Evolutionary conservation across 2,113 vertebrate genomes (phyloP).

Genomic region (Poicephalus meyeri): DNA sequence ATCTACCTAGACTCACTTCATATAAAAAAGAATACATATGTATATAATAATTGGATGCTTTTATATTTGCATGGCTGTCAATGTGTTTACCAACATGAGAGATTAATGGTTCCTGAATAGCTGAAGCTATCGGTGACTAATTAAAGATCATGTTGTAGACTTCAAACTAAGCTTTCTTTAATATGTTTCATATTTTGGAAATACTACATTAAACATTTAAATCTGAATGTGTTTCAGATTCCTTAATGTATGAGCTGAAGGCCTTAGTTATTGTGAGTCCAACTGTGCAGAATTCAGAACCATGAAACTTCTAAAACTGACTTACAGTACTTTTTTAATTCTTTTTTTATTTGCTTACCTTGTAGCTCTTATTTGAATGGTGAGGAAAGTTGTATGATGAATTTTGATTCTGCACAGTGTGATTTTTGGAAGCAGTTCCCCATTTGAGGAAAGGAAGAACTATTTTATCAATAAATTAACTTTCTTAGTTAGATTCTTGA

Average conservation of each 20-base stretch:
- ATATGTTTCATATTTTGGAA: not conserved
- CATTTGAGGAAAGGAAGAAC: not conserved
- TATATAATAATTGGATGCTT: not conserved
- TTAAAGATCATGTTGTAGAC: not conserved
- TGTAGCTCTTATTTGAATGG: not conserved
- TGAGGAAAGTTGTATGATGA: not conserved
- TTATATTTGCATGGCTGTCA: not conserved
- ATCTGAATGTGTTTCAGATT: not conserved
- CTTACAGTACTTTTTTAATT: not conserved
- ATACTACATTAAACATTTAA: not conserved
- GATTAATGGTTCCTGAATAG: not conserved
- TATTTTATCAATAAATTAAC: not conserved
- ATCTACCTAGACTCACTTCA: not conserved
- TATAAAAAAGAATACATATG: not conserved
- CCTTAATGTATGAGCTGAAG: not conserved
- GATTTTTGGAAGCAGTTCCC: not conserved
- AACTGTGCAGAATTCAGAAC: not conserved
- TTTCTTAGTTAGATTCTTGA: not conserved
- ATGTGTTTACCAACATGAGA: not conserved
- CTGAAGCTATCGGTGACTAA: not conserved
- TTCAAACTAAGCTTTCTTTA: not conserved
- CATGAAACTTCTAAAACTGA: not conserved
- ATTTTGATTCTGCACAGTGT: not conserved
- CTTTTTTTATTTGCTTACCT: not conserved
- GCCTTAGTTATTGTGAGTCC: not conserved